These are phyloP conservation scores for Cantharis lateralis DNA, from an alignment of 2,888 invertebrate species.

Conservation along the genomic window DNA sequence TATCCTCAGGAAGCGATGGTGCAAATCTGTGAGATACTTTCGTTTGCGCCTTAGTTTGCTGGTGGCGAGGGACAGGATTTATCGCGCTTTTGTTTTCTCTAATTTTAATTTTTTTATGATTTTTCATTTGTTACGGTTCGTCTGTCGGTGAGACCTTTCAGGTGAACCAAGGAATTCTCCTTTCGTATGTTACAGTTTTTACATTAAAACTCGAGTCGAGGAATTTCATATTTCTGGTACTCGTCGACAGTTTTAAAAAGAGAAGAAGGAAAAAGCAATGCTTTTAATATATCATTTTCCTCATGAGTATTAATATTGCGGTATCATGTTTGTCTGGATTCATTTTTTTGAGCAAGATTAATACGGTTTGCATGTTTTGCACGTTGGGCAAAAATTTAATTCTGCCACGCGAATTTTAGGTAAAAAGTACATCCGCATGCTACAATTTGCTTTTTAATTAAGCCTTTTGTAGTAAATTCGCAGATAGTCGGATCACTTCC, in stretches of 20 bases:
- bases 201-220: background rate
- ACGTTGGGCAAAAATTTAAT: background rate
- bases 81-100: conserved; percentile 43
- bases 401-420: background rate
- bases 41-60: conserved; percentile 34
- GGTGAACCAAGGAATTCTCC: background rate
- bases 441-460: conserved; percentile 34
- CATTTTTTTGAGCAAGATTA: background rate
- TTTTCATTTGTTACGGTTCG: background rate
- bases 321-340: background rate
- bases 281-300: conserved; percentile 15
- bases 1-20: background rate
- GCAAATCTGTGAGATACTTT: background rate
- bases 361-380: background rate
- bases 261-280: conserved; percentile 2
- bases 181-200: background rate
- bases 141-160: background rate
- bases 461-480: conserved; percentile 36
- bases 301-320: conserved; percentile 1
- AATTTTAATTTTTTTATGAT: conserved; percentile 34
- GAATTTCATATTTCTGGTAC: background rate
- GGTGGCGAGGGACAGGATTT: conserved; percentile 38
- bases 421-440: background rate
- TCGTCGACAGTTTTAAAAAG: background rate
- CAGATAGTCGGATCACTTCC: conserved; percentile 30